phyloP scores from a whole-genome alignment of 2,888 invertebrate genomes.

The Myopa tessellatipennis region DNA sequence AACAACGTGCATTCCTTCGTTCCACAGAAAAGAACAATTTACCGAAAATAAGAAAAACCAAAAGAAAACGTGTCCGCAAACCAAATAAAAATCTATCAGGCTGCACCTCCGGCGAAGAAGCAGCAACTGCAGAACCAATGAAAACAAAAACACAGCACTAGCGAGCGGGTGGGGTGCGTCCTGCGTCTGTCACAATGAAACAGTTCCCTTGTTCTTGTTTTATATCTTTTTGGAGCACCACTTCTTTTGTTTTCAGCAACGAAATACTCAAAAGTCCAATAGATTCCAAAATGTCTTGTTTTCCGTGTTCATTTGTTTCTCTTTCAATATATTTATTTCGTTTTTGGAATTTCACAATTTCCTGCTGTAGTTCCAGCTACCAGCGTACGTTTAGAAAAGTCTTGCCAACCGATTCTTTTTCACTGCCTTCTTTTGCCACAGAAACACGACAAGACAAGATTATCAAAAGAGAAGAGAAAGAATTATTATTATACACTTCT shows the following conservation, averaged over 20 bases:
- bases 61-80: too few relatives aligned
- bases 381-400: neutral
- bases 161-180: constrained; percentile 31
- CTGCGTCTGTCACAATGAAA: constrained; percentile 1
- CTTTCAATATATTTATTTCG: neutral
- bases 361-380: neutral
- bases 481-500: constrained; percentile 8
- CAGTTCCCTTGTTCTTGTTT: neutral
- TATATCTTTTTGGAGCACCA: neutral
- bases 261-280: neutral
- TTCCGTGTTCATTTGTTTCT: neutral
- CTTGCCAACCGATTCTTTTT: neutral
- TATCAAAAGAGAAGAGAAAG: neutral
- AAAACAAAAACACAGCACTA: constrained; percentile 6
- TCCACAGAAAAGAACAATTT: too few relatives aligned
- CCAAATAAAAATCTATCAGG: too few relatives aligned
- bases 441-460: constrained; percentile 22
- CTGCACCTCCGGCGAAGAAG: neutral
- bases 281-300: neutral
- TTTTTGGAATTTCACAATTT: constrained; percentile 28
- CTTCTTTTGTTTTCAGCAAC: neutral
- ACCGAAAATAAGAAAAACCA: too few relatives aligned
- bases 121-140: neutral
- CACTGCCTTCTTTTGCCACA: constrained; percentile 2
- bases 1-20: too few relatives aligned